Percentiles rank a stretch among this genome's conserved stretches.
Conservation (phyloP, 2,888 invertebrate genomes). For the Drosophila mulleri region DNA sequence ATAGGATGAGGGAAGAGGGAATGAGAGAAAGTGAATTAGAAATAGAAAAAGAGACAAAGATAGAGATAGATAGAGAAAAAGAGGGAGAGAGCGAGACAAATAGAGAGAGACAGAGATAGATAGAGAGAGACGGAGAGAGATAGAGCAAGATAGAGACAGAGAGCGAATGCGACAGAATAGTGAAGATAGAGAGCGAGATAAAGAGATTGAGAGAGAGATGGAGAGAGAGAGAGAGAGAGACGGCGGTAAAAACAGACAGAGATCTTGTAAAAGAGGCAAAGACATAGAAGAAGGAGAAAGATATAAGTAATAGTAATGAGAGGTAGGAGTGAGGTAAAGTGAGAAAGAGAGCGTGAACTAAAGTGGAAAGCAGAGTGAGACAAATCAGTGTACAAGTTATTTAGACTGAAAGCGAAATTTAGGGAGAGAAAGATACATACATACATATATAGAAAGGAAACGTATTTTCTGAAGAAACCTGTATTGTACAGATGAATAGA, state of each 20-base stretch:
- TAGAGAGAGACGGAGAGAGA: background rate
- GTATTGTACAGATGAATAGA: background rate
- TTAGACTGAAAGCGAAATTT: no score
- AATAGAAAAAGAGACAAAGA: background rate
- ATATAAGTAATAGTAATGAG: background rate
- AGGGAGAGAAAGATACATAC: no score
- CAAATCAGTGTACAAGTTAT: no score
- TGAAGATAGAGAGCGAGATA: background rate
- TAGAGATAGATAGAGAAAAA: background rate
- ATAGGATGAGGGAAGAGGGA: background rate
- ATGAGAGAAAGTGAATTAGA: no score
- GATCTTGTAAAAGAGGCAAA: background rate
- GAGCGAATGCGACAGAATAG: background rate
- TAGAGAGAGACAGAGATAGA: background rate
- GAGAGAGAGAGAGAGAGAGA: background rate
- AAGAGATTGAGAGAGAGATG: background rate
- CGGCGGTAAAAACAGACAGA: background rate
- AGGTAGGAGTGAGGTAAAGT: background rate
- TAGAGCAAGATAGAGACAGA: background rate
- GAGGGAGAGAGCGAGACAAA: background rate
- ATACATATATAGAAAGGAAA: no score
- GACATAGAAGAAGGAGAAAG: background rate
- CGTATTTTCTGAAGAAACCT: background rate
- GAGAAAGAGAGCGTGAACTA: background rate
- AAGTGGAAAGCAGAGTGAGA: no score